Evolutionary conservation across 2,113 vertebrate species (phyloP).

Genomic region (Rynchops niger): DNA sequence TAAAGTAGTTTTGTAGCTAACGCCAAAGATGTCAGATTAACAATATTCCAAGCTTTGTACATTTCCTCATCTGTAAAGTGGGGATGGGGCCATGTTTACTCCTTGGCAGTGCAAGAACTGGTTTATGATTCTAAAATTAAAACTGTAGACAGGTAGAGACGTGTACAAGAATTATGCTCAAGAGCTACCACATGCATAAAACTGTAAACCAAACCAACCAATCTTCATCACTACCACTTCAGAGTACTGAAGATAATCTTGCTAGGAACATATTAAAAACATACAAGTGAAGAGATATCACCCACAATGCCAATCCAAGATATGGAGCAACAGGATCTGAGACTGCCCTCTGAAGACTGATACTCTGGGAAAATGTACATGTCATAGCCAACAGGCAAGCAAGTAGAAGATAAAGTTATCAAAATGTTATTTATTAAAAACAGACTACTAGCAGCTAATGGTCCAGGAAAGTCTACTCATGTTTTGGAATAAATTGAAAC

Average conservation of each 20-base stretch:
- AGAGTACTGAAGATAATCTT: background rate
- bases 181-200: background rate
- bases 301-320: background rate
- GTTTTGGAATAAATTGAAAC: background rate
- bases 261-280: no score
- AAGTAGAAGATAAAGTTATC: background rate
- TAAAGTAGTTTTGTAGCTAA: background rate
- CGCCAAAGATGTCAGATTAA: slow-evolving; percentile 25
- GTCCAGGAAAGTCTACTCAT: background rate
- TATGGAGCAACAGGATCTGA: background rate
- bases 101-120: background rate
- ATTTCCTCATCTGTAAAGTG: background rate
- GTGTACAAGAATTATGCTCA: background rate
- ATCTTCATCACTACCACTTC: background rate
- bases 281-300: no score
- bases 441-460: background rate
- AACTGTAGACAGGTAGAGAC: background rate
- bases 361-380: background rate
- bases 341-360: background rate
- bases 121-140: background rate
- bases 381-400: background rate
- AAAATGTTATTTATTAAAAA: background rate
- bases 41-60: background rate
- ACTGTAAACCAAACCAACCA: background rate
- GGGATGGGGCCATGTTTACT: background rate